phyloP scores from a whole-genome alignment of 2,888 invertebrate genomes.

The Nomada ferruginata region DNA sequence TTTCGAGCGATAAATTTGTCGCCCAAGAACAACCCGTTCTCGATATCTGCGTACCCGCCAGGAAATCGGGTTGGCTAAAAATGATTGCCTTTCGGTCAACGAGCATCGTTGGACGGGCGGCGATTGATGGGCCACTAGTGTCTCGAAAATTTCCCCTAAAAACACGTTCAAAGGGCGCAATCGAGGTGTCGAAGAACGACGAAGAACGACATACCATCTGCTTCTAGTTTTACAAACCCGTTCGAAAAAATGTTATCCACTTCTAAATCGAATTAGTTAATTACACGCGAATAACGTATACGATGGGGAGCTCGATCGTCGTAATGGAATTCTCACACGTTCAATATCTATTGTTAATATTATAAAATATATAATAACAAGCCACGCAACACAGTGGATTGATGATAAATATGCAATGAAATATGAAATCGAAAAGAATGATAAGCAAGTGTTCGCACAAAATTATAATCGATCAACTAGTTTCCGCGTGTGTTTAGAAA shows the following conservation, averaged over 20 bases:
- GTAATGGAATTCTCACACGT: no score
- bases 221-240: neutral
- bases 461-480: no score
- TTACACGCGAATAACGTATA: slow-evolving; percentile 2
- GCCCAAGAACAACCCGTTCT: slow-evolving; percentile 53
- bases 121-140: slow-evolving; percentile 2
- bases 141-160: neutral
- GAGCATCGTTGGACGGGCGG: neutral
- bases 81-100: neutral
- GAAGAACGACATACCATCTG: neutral
- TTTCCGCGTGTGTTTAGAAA: no score
- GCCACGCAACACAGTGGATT: no score
- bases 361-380: no score
- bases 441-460: no score
- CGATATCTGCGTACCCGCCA: neutral
- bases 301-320: neutral
- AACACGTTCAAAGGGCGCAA: neutral
- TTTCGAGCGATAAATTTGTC: slow-evolving; percentile 65
- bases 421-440: no score
- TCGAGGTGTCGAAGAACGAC: neutral
- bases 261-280: neutral
- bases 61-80: neutral
- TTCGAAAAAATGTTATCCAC: neutral
- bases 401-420: no score
- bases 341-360: no score